phyloP scores from a whole-genome alignment of 1,140 invertebrate species.

The Drosophila micromelanica region DNA sequence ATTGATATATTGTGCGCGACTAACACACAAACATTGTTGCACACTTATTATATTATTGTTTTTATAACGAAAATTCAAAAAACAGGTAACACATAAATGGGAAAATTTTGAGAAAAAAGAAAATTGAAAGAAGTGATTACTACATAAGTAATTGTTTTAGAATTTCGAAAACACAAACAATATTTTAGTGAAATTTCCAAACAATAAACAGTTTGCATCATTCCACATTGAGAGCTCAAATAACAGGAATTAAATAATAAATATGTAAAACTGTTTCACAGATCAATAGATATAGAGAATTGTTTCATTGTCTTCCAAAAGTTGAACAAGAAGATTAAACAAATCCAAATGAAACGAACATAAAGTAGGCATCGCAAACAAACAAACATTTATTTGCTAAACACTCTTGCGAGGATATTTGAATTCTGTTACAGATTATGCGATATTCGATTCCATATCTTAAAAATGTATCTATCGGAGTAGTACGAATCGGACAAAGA shows the following conservation, averaged over 20 bases:
- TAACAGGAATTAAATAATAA: constrained; percentile 32
- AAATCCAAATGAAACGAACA: constrained; percentile 38
- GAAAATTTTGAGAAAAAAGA: background rate
- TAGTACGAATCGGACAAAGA: too few relatives aligned
- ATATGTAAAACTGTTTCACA: constrained; percentile 11
- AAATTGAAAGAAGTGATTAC: background rate
- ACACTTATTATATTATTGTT: constrained; percentile 40
- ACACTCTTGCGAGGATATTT: constrained; percentile 18
- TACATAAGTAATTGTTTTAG: constrained; percentile 11
- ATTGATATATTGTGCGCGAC: constrained; percentile 62
- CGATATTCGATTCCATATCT: too few relatives aligned
- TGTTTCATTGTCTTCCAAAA: background rate
- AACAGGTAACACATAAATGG: constrained; percentile 21
- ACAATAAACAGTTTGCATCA: constrained; percentile 44
- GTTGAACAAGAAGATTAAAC: constrained; percentile 15
- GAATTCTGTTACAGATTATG: too few relatives aligned
- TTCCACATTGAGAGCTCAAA: constrained; percentile 73
- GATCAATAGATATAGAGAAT: background rate
- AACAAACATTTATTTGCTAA: constrained; percentile 59
- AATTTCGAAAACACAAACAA: constrained; percentile 49
- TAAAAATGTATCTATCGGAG: too few relatives aligned
- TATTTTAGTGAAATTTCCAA: constrained; percentile 10
- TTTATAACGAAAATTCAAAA: constrained; percentile 14
- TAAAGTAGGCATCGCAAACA: constrained; percentile 72
- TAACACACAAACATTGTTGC: constrained; percentile 64